phyloP scores from a whole-genome alignment of 2,888 invertebrate species.

The Bhutanitis thaidina region DNA sequence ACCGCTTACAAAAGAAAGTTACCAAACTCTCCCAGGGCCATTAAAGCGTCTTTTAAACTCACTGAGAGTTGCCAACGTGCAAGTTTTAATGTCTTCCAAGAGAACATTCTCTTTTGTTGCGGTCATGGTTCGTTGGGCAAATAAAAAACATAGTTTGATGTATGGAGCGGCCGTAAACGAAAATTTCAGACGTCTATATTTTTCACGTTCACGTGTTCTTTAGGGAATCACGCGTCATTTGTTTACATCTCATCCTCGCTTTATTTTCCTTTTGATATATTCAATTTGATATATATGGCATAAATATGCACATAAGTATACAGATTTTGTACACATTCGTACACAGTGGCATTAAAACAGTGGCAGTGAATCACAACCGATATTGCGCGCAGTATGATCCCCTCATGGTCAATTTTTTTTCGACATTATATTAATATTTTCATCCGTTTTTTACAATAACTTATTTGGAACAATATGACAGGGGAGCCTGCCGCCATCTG shows the following conservation, averaged over 20 bases:
- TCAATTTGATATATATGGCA: no score
- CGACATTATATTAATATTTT: no score
- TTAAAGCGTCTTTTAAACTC: conserved; percentile 45
- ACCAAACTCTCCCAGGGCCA: conserved; percentile 40
- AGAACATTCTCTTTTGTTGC: conserved; percentile 48
- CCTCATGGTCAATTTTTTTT: no score
- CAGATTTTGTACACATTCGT: no score
- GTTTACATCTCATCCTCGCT: not conserved
- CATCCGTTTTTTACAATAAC: no score
- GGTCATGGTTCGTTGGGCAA: conserved; percentile 37
- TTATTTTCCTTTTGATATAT: no score
- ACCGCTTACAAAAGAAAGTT: conserved; percentile 45
- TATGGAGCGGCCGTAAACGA: conserved; percentile 15
- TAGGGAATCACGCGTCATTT: conserved; percentile 5
- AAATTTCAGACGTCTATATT: conserved; percentile 14
- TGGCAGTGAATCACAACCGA: no score
- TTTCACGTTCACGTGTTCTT: conserved; percentile 10
- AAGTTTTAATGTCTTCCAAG: conserved; percentile 64
- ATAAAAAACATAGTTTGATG: conserved; percentile 39
- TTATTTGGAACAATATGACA: no score
- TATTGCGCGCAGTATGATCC: no score
- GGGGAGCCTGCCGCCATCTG: no score
- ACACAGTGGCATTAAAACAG: no score
- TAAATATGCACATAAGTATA: no score
- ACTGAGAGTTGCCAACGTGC: conserved; percentile 43